Evolutionary conservation across 2,888 invertebrate genomes (phyloP), one percentile per base, ranked within the genome.

Genomic region (Ornithoptera priamus): DNA sequence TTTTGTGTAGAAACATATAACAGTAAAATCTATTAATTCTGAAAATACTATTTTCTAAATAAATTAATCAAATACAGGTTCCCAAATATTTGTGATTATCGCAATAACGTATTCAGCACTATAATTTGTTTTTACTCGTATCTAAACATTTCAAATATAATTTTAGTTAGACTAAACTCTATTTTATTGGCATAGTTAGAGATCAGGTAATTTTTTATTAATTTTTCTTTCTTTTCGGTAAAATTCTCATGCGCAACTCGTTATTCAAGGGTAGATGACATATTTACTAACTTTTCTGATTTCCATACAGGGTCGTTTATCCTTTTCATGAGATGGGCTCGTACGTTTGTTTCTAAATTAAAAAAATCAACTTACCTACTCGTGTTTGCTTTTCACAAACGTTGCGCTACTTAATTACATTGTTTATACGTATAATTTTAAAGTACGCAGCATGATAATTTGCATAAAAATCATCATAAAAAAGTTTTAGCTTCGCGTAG

Each of bases 401-500:
- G 15, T 50, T 50, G 2, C 18, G 15, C 15, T 18, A 50, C 15
- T 50, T 50, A 5, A 50, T 50, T 10, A 39, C 50, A 50, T 50
- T 50, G 18, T 50, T 17, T 17, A 50, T 17, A 57, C 20, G 22
- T 15, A 39, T n/a, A 65, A 65, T 59, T 46, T 18, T 39, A 59
- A 59, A 65, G 36, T 42, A 46, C 24, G 10, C 50, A n/a, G 46
- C 30, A 20, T 57, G n/a, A 65, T 50, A 59, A 65, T 65, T 57
- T 46, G 59, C 50, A 46, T 59, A 65, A 46, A 59, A 58, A 50
- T 39, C 18, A 46, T 24, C 24, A 46, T 58, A 42, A 65, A 59
- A 59, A 7, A 20, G 24, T 59, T 65, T 65, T 65, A 65, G 59
- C 46, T 22, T 57, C 10, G 57, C 57, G 57, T 57, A 42, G 46